These are phyloP conservation scores for Valencia hispanica DNA, from an alignment of 2,797 vertebrate genomes.

Conservation along the genomic window DNA sequence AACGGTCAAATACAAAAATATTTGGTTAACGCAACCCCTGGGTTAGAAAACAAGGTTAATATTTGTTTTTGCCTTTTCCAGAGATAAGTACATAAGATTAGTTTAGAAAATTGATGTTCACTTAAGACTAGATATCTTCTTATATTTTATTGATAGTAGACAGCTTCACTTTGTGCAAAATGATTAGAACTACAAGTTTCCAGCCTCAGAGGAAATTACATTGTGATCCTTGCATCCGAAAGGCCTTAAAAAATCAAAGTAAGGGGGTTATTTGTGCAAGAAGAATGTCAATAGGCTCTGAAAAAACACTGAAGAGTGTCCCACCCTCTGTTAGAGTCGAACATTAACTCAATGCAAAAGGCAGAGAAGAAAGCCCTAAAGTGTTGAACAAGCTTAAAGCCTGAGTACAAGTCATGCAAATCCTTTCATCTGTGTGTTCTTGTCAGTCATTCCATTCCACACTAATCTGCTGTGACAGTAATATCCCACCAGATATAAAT, in stretches of 20 bases:
- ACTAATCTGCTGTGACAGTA: slow-evolving; percentile 61
- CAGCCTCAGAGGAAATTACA: neutral
- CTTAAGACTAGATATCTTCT: too few species aligned
- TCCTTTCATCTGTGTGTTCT: slow-evolving; percentile 23
- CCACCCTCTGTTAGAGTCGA: neutral
- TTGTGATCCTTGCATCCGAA: neutral
- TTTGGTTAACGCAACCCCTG: too few species aligned
- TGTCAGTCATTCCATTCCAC: slow-evolving; percentile 54
- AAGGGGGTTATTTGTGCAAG: neutral
- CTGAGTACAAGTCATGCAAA: slow-evolving; percentile 9
- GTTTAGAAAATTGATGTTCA: too few species aligned
- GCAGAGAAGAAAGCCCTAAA: neutral
- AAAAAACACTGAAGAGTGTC: neutral
- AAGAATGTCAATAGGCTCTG: neutral
- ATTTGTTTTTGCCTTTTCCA: too few species aligned
- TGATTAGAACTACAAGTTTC: neutral
- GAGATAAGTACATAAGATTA: too few species aligned
- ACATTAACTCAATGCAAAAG: neutral
- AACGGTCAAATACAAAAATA: too few species aligned
- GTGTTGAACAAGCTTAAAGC: neutral
- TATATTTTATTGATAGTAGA: neutral
- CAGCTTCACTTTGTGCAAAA: neutral
- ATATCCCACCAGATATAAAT: slow-evolving; percentile 65
- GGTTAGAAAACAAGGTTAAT: too few species aligned
- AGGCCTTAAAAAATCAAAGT: slow-evolving; percentile 1